Base-by-base conservation (phyloP, 2,113 vertebrate genomes). In the Microtus oregoni region DNA sequence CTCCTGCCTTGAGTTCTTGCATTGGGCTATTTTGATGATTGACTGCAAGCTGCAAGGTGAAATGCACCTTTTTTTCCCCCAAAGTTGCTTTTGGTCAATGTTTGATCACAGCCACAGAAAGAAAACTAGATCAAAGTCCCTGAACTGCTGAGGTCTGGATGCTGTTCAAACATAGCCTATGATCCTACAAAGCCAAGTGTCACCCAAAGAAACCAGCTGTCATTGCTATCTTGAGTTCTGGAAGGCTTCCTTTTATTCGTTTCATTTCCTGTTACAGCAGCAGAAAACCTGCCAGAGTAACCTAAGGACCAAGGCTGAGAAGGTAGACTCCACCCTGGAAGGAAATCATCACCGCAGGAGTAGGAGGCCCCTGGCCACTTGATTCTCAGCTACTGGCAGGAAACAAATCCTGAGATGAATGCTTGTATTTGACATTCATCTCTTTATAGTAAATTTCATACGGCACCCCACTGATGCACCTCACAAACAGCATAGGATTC, bases 201-300 rank as follows among this genome's bases (percentile, higher is more conserved):
- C 28, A 67, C 3, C 3, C 19, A 28, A 24, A 24, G 11, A 28
- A n/a, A 2, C 2, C 10, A 4, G 67, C 0, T 0, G 1, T 3
- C 8, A 55, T 2, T 7, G 30, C 4, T 63, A 12, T 3, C 11
- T 32, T 83, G n/a, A 41, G 24, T 63, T 63, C 58, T 44, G 13
- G 19, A 41, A 63, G 26, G 8, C 17, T 1, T 26, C 15, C 3
- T 35, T 50, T 24, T 72, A 26, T 50, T 35, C 3, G 12, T 52
- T 26, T 38, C 20, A n/a, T 24, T 70, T 87, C 44, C 50, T 24
- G 1, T 55, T 87, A n/a, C 22, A 17, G 20, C 17, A 32, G 52
- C 32, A 87, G 55, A 72, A 70, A 15, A n/a, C 30, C 12, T 52
- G 44, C n/a, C 11, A n/a, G n/a, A 52, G 44, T 1, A 72, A 87